phyloP scores from a whole-genome alignment of 2,797 vertebrate species.

The Gambusia yucatana region DNA sequence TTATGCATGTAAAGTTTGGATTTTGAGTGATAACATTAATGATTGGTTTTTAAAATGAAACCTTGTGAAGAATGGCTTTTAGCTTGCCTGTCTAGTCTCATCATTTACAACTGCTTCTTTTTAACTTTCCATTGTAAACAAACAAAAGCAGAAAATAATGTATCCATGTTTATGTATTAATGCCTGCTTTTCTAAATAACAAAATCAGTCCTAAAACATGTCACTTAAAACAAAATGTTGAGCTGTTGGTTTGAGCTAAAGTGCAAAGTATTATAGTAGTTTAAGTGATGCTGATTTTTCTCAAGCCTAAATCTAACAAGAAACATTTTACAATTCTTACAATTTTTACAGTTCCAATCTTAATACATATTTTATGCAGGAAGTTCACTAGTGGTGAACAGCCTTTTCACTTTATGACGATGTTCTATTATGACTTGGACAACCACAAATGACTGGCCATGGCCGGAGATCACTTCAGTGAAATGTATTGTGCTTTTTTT shows the following conservation, averaged over 20 bases:
- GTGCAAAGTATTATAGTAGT: background rate
- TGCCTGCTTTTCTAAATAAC: background rate
- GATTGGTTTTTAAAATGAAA: background rate
- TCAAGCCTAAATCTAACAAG: background rate
- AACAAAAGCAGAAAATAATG: background rate
- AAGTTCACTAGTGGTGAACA: background rate
- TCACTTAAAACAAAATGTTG: background rate
- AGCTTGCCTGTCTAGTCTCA: background rate
- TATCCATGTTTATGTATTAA: background rate
- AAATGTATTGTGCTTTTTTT: no score
- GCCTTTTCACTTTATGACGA: background rate
- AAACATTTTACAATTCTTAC: background rate
- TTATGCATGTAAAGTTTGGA: background rate
- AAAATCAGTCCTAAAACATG: background rate
- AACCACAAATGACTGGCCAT: no score
- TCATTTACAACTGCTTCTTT: background rate
- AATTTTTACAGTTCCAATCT: background rate
- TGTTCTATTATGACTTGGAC: no score
- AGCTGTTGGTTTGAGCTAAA: background rate
- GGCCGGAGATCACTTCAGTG: no score
- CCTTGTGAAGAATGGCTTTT: background rate
- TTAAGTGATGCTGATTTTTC: background rate
- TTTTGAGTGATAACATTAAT: background rate
- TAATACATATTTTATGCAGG: background rate
- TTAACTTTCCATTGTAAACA: background rate